These are phyloP conservation scores for Gephyroberyx darwinii DNA, from an alignment of 2,797 vertebrate genomes.

Conservation along the genomic window DNA sequence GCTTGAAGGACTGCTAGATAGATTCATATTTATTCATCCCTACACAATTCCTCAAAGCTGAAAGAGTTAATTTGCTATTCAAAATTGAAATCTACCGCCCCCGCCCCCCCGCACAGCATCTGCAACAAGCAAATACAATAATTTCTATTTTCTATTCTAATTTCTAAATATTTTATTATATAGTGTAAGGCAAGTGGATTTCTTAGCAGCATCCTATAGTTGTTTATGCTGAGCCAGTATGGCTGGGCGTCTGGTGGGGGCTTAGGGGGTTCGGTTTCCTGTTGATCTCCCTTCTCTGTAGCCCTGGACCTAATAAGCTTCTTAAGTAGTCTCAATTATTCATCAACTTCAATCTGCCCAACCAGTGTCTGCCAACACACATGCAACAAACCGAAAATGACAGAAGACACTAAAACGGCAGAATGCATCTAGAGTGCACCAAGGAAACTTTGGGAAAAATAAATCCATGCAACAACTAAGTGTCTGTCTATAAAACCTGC, in stretches of 20 bases:
- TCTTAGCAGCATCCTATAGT: constrained; percentile 5
- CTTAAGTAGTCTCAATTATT: constrained; percentile 77
- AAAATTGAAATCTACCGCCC: constrained; percentile 2
- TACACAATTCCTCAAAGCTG: no score
- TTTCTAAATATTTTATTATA: constrained; percentile 17
- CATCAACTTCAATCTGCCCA: constrained; percentile 69
- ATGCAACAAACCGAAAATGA: constrained; percentile 18
- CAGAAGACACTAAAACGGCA: constrained; percentile 14
- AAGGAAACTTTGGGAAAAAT: not conserved
- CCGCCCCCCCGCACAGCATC: not conserved
- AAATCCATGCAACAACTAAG: no score
- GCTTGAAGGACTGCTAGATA: no score
- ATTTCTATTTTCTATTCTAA: no score
- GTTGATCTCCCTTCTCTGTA: constrained; percentile 52
- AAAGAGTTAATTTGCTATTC: not conserved
- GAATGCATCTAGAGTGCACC: not conserved
- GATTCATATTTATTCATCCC: no score
- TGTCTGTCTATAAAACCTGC: no score
- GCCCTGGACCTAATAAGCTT: constrained; percentile 70
- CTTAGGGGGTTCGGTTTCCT: constrained; percentile 61
- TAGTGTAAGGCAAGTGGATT: constrained; percentile 12
- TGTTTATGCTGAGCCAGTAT: constrained; percentile 29
- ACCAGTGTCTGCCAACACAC: constrained; percentile 45
- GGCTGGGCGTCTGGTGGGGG: constrained; percentile 39
- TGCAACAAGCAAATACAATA: not conserved